phyloP scores from a whole-genome alignment of 35 echinoderm and acorn worm genomes.

The Ptychodera flava region DNA sequence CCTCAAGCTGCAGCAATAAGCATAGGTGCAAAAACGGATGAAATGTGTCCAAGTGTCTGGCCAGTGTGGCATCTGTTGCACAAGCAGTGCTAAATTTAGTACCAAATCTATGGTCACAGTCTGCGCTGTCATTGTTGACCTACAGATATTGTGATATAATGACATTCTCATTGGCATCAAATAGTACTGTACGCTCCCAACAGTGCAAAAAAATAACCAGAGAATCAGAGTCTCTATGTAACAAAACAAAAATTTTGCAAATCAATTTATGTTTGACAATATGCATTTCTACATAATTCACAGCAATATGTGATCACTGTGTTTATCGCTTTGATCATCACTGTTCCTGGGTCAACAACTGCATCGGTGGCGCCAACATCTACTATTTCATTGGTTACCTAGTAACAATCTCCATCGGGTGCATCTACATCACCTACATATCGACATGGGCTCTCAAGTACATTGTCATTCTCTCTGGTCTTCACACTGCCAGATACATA shows the following conservation, averaged over 20 bases:
- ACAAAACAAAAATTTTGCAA: too few relatives aligned
- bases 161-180: neutral
- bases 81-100: too few relatives aligned
- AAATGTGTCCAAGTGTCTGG: too few relatives aligned
- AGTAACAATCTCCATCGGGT: conserved; percentile 31
- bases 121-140: too few relatives aligned
- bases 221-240: neutral
- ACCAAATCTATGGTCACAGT: too few relatives aligned
- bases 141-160: neutral
- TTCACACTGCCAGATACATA: conserved; percentile 32
- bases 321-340: conserved; percentile 90
- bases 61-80: too few relatives aligned
- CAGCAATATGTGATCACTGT: conserved; percentile 80
- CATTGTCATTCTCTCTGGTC: conserved; percentile 26
- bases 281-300: conserved; percentile 5
- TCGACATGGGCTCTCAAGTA: conserved; percentile 7
- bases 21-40: too few relatives aligned
- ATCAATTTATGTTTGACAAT: too few relatives aligned
- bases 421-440: conserved; percentile 18
- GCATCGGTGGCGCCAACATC: conserved; percentile 68
- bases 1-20: too few relatives aligned
- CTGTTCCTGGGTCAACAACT: conserved; percentile 89
- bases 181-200: neutral
- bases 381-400: conserved; percentile 56
- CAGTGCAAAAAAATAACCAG: neutral